Evolutionary conservation across 2,797 vertebrate species (phyloP).

Genomic region (Chlorospingus flavigularis): DNA sequence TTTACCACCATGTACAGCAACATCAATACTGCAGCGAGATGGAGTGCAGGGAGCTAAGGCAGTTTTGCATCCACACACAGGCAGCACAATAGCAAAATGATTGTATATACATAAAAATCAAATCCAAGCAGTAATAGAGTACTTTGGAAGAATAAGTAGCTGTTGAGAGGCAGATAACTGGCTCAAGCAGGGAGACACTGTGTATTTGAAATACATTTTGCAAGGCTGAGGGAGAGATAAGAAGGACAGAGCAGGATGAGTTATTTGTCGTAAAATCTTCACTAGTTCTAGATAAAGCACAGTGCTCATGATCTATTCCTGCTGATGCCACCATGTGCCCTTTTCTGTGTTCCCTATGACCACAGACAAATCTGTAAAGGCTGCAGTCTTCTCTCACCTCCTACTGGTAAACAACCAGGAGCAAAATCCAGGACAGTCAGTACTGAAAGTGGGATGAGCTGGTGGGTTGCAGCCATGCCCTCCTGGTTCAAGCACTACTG

Average conservation of each 20-base stretch:
- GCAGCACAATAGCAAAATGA: constrained; percentile 16
- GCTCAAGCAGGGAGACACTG: neutral
- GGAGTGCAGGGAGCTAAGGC: neutral
- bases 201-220: neutral
- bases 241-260: neutral
- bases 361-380: neutral
- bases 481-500: neutral
- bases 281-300: neutral
- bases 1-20: neutral
- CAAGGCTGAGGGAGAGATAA: neutral
- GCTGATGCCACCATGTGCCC: neutral
- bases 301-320: neutral
- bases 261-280: constrained; percentile 14
- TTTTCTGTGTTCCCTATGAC: neutral
- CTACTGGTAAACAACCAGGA: neutral
- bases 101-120: constrained; percentile 24
- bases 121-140: constrained; percentile 11
- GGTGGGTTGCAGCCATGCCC: neutral
- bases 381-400: neutral
- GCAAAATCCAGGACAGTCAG: neutral
- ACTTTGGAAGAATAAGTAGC: constrained; percentile 30
- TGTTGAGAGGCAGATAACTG: constrained; percentile 39
- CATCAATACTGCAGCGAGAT: neutral
- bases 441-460: neutral
- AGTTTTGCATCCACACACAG: neutral